Evolutionary conservation across 2,797 vertebrate genomes (phyloP).

Genomic region (Rhincodon typus): DNA sequence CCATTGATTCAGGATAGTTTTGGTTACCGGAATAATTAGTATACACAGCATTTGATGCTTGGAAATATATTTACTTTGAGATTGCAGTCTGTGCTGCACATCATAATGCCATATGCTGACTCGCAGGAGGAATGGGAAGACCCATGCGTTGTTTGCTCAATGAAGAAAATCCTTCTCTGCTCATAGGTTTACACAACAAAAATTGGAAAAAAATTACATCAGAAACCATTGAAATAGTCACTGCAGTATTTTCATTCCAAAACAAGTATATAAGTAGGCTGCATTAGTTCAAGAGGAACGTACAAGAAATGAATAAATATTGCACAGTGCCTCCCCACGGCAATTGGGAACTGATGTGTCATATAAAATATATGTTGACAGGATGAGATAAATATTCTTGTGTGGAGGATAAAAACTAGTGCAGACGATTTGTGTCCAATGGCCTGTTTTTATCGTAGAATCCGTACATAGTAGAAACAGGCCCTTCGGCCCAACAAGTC

Average conservation of each 20-base stretch:
- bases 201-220: not conserved
- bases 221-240: not conserved
- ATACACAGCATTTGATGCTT: not conserved
- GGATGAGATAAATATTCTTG: not conserved
- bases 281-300: not conserved
- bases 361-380: not conserved
- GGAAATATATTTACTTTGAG: not conserved
- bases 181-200: not conserved
- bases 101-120: not conserved
- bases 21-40: not conserved
- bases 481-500: no score
- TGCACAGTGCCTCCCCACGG: not conserved
- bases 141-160: not conserved
- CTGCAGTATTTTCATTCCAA: not conserved
- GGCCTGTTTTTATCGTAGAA: not conserved
- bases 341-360: not conserved
- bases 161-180: not conserved
- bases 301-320: not conserved
- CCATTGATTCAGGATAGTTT: not conserved
- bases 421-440: not conserved
- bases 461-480: no score
- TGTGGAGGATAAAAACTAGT: not conserved
- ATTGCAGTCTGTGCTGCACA: not conserved
- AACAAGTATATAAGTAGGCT: not conserved
- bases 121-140: not conserved